Base-by-base conservation (phyloP, 2,888 invertebrate species). In the Mesochorus sp. region DNA sequence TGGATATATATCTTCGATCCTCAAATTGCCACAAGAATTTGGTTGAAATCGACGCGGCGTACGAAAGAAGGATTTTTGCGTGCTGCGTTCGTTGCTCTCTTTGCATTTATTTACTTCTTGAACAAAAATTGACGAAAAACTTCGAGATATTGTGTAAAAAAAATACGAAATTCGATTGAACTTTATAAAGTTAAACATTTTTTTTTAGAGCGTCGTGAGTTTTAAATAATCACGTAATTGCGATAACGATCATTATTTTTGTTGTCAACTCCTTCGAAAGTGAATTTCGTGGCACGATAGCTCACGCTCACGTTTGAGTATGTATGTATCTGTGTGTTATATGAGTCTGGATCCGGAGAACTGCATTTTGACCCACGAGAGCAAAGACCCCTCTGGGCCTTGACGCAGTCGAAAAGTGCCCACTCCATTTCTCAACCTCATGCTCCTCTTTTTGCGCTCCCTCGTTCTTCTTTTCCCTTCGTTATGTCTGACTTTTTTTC, bases 331-430 rank as follows among this genome's bases (percentile, higher is more conserved):
- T 49, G 31, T 73, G 42, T 59, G 81, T 86, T 82, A 87, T 83
- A 86, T 83, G 83, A 85, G 87, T 81, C 85, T 82, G 39, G 39
- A 61, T 47, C 31, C 26, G 37, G 37, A 62, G 55, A 73, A 21
- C 66, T 39, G 68, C 28, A 59, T 76, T 66, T 88, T 57, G 87
- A 86, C 86, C 86, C 84, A 78, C 85, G 88, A 86, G 89, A 87
- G 88, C 89, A 89, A 89, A 86, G 89, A 89, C 89, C 89, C 88
- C 84, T 47, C 1, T 86, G 86, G 89, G 85, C 89, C 89, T 89
- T 89, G 89, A 87, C 86, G 86, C 83, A 85, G 84, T 84, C 83
- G 81, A 80, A 53, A 64, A 66, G 81, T n/a, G 42, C 67, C 73
- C 71, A 47, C 59, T 57, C 57, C 73, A 44, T 73, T 83, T 80